Evolutionary conservation across 2,888 invertebrate genomes (phyloP), one percentile per base, ranked within the genome.

Genomic region (Lithophane ornitopus): DNA sequence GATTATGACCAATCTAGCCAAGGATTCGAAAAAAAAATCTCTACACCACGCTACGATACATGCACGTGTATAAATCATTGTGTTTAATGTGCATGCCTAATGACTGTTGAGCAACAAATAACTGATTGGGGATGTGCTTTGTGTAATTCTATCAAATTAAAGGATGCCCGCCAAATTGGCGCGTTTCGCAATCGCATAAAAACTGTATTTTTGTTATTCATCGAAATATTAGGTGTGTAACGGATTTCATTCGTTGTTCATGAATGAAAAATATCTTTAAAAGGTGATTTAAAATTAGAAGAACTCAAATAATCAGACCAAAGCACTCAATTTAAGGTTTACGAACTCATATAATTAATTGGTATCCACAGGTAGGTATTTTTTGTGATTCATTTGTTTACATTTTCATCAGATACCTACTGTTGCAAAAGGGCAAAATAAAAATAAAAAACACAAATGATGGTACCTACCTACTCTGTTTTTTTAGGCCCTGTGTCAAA

Each of bases 11-110:
- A 72, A 59, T 62, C 71, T 39, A 56, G 0, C 14, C 65, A 84
- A 85, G 81, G 81, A 67, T 73, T 77, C 58, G 19, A 69, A 81
- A 83, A 77, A 44, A 77, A 67, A 77, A 69, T 71, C 72, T 59
- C 72, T 65, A 16, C 41, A 44, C 3, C n/a, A n/a, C 49, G n/a
- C 41, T 34, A 28, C 70, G 56, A 59, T 59, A 56, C n/a, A 61
- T 52, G 65, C 61, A 19, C 39, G 46, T 41, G 71, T 58, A 71
- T 56, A 46, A 69, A 69, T 74, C 72, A 78, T 70, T 70, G 82
- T 75, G 85, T 80, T 76, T 68, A 86, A 81, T 74, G 70, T 56
- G 80, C 85, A 85, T 86, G 73, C 41, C 75, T 80, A 86, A 85
- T 76, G 76, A 28, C 3, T 0, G 79, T 83, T 86, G 75, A 7